Evolutionary conservation across 2,113 vertebrate species (phyloP).

Genomic region (Arvicanthis niloticus): DNA sequence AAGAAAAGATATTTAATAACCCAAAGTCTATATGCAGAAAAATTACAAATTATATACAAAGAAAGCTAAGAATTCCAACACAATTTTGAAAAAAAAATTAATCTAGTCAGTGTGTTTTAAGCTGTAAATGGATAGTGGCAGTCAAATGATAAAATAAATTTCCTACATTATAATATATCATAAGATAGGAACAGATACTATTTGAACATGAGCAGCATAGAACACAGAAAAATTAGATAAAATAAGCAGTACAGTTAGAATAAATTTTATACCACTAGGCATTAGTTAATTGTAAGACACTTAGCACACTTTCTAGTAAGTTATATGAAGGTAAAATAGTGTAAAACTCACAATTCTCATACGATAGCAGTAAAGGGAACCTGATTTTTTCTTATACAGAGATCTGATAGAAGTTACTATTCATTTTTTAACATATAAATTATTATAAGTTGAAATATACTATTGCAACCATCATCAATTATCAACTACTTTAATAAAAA

Average conservation of each 20-base stretch:
- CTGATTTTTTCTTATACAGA: neutral
- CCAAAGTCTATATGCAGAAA: neutral
- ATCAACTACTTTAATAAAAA: neutral
- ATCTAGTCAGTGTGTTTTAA: neutral
- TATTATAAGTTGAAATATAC: neutral
- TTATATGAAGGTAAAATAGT: neutral
- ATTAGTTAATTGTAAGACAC: neutral
- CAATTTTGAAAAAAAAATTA: neutral
- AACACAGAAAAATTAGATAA: neutral
- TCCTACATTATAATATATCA: neutral
- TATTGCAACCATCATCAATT: neutral
- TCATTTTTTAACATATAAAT: neutral
- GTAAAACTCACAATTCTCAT: slow-evolving; percentile 12
- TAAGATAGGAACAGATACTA: neutral
- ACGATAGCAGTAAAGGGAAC: neutral
- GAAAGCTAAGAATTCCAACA: neutral
- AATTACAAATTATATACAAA: neutral
- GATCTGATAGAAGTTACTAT: neutral
- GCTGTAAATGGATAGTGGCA: neutral
- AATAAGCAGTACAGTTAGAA: neutral
- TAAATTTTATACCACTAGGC: neutral
- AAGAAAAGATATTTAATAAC: neutral
- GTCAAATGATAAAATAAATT: neutral
- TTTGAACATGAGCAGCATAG: neutral
- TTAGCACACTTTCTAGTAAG: neutral